Evolutionary conservation across 2,888 invertebrate genomes (phyloP), one percentile per base, ranked within the genome.

Genomic region (Epinotia nisella): DNA sequence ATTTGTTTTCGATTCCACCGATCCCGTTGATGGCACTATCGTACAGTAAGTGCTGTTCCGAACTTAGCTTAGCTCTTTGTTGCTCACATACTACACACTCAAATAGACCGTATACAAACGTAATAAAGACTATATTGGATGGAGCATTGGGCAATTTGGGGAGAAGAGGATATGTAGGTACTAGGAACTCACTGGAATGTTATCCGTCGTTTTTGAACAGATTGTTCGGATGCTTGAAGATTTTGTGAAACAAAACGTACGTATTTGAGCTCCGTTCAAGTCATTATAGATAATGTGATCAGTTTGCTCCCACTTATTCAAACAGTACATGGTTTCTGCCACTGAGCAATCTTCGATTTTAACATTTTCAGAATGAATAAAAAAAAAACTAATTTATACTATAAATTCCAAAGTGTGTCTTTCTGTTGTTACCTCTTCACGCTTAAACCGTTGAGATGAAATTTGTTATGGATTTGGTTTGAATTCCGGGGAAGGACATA

Each of bases 21-120:
- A n/a, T 49, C 39, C n/a, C 21, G 64, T 58, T 71, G 70, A 71
- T 65, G 58, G 70, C 64, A 49, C 70, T 65, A 71, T 71, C 65
- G 58, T 49, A 24, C 64, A 58, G 70, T 71, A 71, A 71, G 70
- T 65, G 70, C 70, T 65, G 70, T 71, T 70, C 64, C 49, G 49
- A 70, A 65, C 45, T 71, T 64, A 71, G 70, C 56, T 45, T 24
- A 58, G 66, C 58, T 70, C 62, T 71, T 58, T 70, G 70, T 56
- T 62, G 21, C 2, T 39, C 41, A 55, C 21, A 19, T 19, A 56
- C 9, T 17, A 13, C 41, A 9, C 15, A 10, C 70, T 10, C 58
- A 65, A 71, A 65, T 10, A 35, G 11, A 56, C 64, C 58, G 19
- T 71, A 35, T 49, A 7, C n/a, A 51, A 11, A 56, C n/a, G 58